phyloP scores from a whole-genome alignment of 2,113 vertebrate genomes.

The Raja brachyura region DNA sequence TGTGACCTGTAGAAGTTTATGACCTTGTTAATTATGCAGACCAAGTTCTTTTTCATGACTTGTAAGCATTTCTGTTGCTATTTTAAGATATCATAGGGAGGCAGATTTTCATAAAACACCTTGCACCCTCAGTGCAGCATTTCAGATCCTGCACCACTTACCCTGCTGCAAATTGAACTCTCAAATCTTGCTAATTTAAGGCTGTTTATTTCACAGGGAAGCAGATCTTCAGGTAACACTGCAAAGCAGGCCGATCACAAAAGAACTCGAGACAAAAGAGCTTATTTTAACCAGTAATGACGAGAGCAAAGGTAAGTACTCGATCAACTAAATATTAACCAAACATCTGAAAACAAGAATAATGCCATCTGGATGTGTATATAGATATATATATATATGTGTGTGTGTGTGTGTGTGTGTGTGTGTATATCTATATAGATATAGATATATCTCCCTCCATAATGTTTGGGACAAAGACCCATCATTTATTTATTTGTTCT shows the following conservation, averaged over 20 bases:
- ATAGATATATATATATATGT: too few species aligned
- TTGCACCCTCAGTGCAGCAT: not conserved
- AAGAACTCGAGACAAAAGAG: not conserved
- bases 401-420: too few species aligned
- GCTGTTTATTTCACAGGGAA: not conserved
- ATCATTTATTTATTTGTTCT: too few species aligned
- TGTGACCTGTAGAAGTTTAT: not conserved
- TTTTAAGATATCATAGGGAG: too few species aligned
- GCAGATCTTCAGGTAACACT: not conserved
- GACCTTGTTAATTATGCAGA: not conserved
- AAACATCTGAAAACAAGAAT: too few species aligned
- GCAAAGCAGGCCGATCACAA: not conserved
- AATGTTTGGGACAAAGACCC: too few species aligned
- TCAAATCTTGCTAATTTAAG: not conserved
- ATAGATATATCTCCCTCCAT: too few species aligned
- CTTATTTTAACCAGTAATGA: not conserved
- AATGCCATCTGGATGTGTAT: too few species aligned
- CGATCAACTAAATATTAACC: not conserved
- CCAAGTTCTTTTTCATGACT: not conserved
- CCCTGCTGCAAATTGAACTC: not conserved
- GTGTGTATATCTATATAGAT: too few species aligned
- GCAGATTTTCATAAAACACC: too few species aligned
- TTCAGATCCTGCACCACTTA: not conserved
- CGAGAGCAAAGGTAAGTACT: not conserved
- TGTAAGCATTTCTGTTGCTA: not conserved